phyloP scores from a whole-genome alignment of 35 echinoderm and acorn worm species.

The Strongylocentrotus purpuratus region DNA sequence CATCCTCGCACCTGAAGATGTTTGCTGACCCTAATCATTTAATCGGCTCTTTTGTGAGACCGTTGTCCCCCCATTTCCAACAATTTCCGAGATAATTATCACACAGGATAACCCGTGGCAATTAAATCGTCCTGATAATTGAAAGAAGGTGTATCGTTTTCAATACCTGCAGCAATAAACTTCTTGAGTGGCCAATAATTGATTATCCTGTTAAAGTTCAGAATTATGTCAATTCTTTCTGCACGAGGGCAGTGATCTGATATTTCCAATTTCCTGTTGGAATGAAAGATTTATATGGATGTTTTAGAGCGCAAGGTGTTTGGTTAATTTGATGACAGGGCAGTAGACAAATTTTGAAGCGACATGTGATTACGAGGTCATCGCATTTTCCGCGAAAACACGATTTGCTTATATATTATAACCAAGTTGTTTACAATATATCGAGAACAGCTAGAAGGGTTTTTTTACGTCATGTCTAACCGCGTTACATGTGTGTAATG shows the following conservation, averaged over 20 bases:
- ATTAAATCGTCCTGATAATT: neutral
- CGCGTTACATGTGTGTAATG: no score
- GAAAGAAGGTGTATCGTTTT: neutral
- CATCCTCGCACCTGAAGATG: neutral
- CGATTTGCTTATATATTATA: neutral
- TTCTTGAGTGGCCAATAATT: neutral
- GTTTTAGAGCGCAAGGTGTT: neutral
- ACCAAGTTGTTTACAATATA: no score
- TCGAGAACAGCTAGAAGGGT: no score
- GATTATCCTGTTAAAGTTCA: neutral
- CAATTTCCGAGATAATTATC: conserved; percentile 12
- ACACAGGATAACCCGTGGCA: neutral
- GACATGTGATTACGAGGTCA: neutral
- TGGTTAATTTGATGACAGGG: neutral
- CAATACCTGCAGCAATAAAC: neutral
- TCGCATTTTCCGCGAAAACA: neutral
- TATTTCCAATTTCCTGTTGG: neutral
- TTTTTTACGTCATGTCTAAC: no score
- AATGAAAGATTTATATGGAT: neutral
- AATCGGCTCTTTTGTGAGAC: neutral
- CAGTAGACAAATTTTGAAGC: neutral
- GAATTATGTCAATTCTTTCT: neutral
- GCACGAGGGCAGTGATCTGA: neutral
- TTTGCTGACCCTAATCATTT: neutral
- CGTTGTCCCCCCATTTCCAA: neutral